Evolutionary conservation across 2,797 vertebrate genomes (phyloP), one percentile per base, ranked within the genome.

Genomic region (Chiroxiphia lanceolata): DNA sequence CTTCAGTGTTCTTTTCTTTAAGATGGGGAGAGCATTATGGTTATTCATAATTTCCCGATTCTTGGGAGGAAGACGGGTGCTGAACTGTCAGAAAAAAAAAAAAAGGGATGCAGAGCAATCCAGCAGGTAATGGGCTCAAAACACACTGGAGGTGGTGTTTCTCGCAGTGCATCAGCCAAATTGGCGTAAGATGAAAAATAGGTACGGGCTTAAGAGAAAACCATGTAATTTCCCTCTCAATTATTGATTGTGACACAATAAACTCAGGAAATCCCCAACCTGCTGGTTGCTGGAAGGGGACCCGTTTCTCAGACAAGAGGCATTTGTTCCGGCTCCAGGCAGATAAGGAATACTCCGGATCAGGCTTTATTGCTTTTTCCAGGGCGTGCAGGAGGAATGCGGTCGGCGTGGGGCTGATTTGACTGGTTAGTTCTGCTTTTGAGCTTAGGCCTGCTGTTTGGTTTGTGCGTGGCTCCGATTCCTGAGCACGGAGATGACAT

Each of bases 151-250:
- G 22, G 31, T 5, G 3, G 14, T 33, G 2, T 83, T 89, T 72
- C 74, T 77, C 59, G 29, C 40, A 13, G 26, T 14, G 44, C 15
- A 4, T 20, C 44, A 80, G 34, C 51, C 78, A 53, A 78, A 48
- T 10, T 25, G 78, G 42, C 22, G 1, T 2, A 10, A 77, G 69
- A 75, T 38, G 36, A 75, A 71, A 75, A 67, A 33, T 7, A n/a
- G 19, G 16, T 53, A 7, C n/a, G 64, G 25, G 27, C 83, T 84
- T 50, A 21, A 25, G 20, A 44, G 54, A 38, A 40, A 90, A 51
- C n/a, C 15, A 0, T 72, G 18, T 48, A 0, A 60, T 88, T 72
- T 83, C 31, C 21, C 13, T 85, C 69, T 56, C 45, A 44, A 0
- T 69, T 82, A 53, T 31, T 51, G 80, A 15, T 26, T 59, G 38